Percentiles rank a stretch among this genome's conserved stretches.
These are phyloP conservation scores for Melangyna quadrimaculata DNA, from an alignment of 2,888 invertebrate genomes.

Conservation along the genomic window DNA sequence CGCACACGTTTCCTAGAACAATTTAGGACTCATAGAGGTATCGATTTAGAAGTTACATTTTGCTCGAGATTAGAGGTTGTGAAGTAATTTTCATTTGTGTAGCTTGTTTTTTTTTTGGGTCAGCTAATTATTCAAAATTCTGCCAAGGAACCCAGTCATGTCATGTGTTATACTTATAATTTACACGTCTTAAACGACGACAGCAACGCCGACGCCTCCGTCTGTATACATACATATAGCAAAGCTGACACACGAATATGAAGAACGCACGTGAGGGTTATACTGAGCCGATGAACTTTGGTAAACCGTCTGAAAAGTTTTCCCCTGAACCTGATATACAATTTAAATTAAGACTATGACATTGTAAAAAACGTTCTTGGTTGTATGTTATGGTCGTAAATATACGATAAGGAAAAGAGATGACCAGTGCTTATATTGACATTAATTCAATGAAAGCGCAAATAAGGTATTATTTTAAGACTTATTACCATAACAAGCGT, in stretches of 20 bases:
- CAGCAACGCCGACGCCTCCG: neutral
- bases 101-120: slow-evolving; percentile 21
- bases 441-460: neutral
- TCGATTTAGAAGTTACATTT: slow-evolving; percentile 36
- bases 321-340: neutral
- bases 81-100: slow-evolving; percentile 9
- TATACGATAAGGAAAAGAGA: neutral
- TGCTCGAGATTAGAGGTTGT: slow-evolving; percentile 12
- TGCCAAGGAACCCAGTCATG: neutral
- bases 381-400: neutral
- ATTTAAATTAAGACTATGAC: slow-evolving; percentile 1
- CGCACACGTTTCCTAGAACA: slow-evolving; percentile 36
- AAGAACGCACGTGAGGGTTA: slow-evolving; percentile 11
- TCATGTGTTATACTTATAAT: slow-evolving; percentile 8
- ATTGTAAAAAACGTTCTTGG: neutral
- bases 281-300: neutral
- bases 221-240: neutral
- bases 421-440: neutral
- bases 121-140: slow-evolving; percentile 31
- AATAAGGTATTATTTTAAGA: too few species aligned
- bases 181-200: neutral
- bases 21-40: slow-evolving; percentile 12
- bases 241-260: neutral
- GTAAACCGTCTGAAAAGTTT: slow-evolving; percentile 11
- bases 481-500: too few species aligned